A percentile compares a stretch with the other conserved stretches of the same genome.
These are phyloP conservation scores for Cacoxenus indagator DNA, from an alignment of 2,888 invertebrate genomes.

Conservation along the genomic window DNA sequence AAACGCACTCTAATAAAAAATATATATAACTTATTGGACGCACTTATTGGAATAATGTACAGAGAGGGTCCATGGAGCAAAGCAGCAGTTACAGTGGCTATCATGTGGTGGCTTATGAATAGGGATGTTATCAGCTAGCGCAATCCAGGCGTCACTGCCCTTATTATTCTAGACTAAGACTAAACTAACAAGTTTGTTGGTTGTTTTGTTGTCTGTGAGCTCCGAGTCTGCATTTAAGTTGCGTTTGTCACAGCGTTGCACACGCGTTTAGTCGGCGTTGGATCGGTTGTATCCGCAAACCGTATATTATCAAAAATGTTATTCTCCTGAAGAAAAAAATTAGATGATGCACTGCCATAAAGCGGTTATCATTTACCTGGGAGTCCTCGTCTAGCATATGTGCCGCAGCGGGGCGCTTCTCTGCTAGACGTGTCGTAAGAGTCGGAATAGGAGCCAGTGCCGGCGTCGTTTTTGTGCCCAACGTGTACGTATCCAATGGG, in stretches of 20 bases:
- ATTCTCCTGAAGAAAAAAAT: conserved; percentile 44
- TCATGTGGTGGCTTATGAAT: neutral
- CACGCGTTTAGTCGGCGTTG: conserved; percentile 54
- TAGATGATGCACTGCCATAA: neutral
- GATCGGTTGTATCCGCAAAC: conserved; percentile 57
- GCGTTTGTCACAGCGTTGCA: conserved; percentile 52
- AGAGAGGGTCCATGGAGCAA: neutral
- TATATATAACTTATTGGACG: neutral
- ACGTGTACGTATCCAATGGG: conserved; percentile 76
- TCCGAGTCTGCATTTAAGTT: conserved; percentile 44
- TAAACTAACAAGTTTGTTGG: conserved; percentile 54
- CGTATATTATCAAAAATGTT: conserved; percentile 58
- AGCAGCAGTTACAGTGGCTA: too few species aligned
- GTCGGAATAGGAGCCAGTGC: conserved; percentile 33
- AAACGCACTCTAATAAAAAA: neutral
- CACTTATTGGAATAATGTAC: neutral
- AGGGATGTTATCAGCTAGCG: neutral
- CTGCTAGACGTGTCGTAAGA: conserved; percentile 15
- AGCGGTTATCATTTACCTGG: conserved; percentile 37
- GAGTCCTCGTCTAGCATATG: conserved; percentile 48
- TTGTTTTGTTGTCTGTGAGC: conserved; percentile 14
- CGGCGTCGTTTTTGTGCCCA: conserved; percentile 45
- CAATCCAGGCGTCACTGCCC: conserved; percentile 24
- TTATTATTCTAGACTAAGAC: conserved; percentile 48
- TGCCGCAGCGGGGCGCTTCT: conserved; percentile 42